Percentiles rank a stretch among this genome's conserved stretches.
Evolutionary conservation across 2,888 invertebrate species (phyloP).

Genomic region (Torymus auratus): DNA sequence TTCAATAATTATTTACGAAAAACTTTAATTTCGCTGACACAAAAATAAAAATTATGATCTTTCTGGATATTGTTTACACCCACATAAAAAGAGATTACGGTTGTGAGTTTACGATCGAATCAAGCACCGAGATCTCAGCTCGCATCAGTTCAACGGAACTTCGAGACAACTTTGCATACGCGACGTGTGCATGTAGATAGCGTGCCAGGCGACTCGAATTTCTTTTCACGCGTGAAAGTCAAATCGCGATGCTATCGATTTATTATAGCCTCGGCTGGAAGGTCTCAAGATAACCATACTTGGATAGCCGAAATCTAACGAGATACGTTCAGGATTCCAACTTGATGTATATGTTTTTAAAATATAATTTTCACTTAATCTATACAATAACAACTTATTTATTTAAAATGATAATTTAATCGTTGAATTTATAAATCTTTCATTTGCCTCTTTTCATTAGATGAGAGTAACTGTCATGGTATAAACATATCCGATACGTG

Average conservation of each 20-base stretch:
- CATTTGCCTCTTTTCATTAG: too few species aligned
- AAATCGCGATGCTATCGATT: slow-evolving; percentile 7
- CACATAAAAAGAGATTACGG: slow-evolving; percentile 15
- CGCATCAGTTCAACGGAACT: background rate
- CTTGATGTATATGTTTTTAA: background rate
- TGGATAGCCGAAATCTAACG: slow-evolving; percentile 4
- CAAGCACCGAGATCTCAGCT: background rate
- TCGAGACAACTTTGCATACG: slow-evolving; percentile 1
- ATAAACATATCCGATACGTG: background rate
- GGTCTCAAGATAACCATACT: slow-evolving; percentile 20
- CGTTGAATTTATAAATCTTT: too few species aligned
- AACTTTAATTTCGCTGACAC: too few species aligned
- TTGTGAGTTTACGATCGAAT: slow-evolving; percentile 23
- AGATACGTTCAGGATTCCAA: slow-evolving; percentile 12
- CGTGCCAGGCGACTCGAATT: slow-evolving; percentile 10
- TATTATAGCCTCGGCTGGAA: slow-evolving; percentile 15
- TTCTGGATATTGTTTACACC: too few species aligned
- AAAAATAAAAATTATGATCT: too few species aligned
- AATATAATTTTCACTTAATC: too few species aligned
- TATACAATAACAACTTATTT: too few species aligned
- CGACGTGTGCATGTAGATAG: background rate
- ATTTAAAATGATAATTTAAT: too few species aligned
- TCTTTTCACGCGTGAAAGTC: slow-evolving; percentile 28
- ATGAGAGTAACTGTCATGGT: background rate
- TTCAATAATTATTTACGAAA: too few species aligned